These are phyloP conservation scores for Strigamia crassipes DNA, from an alignment of 2,888 invertebrate genomes.

Conservation along the genomic window DNA sequence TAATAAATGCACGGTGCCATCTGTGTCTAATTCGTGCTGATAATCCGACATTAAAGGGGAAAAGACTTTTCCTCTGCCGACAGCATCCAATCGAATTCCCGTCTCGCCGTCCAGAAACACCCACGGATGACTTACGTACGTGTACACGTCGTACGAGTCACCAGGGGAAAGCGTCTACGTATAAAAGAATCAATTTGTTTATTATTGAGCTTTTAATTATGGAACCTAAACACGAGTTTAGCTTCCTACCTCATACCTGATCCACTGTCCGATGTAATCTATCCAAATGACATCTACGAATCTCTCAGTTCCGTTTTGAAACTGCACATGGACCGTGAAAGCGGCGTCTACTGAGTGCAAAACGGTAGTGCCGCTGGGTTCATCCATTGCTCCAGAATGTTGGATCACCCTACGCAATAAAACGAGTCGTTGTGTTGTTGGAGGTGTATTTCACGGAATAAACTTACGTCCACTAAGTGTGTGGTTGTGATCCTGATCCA, in stretches of 20 bases:
- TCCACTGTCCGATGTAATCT: conserved; percentile 43
- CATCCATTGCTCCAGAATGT: background rate
- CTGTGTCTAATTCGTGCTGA: background rate
- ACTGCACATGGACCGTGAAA: background rate
- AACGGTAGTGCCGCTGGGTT: background rate
- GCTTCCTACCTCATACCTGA: conserved; percentile 38
- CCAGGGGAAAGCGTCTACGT: conserved; percentile 1
- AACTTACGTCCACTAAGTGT: no score
- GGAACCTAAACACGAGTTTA: no score
- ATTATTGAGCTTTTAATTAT: no score
- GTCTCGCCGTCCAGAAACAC: conserved; percentile 24
- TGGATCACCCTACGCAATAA: background rate
- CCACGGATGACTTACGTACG: conserved; percentile 43
- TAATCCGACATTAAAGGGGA: background rate
- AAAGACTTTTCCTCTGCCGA: conserved; percentile 27
- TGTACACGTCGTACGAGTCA: background rate
- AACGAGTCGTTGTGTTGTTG: background rate
- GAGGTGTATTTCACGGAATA: background rate
- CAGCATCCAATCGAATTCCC: background rate
- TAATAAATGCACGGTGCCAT: background rate
- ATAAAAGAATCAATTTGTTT: no score
- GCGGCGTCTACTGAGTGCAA: conserved; percentile 1
- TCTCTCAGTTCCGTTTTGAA: conserved; percentile 33
- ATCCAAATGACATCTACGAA: conserved; percentile 42
- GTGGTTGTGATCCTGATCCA: no score